Evolutionary conservation across 2,888 invertebrate genomes (phyloP), one percentile per base, ranked within the genome.

Genomic region (Sthenelais limicola): DNA sequence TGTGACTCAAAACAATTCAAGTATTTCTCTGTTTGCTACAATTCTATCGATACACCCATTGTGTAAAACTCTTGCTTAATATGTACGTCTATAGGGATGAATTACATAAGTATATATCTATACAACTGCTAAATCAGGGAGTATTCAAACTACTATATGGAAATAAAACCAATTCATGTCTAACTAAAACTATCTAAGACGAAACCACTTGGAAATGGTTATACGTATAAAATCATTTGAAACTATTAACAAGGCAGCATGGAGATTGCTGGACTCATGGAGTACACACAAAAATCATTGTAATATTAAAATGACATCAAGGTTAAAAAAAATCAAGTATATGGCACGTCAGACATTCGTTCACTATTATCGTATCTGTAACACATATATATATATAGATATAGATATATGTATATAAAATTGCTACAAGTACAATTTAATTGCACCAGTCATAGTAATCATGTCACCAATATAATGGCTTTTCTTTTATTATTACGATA

Each of bases 1-100:
- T 62, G 62, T 62, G 62, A 62, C 62, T 62, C 62, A 62, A 62
- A 62, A 62, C 62, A 62, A 62, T 62, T 62, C 62, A 62, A 62
- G 62, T 62, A 62, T 62, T 62, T 62, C 43, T 43, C 62, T 62
- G 62, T 62, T 62, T 62, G 62, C 62, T 62, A 62, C 62, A 38
- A 18, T 38, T 62, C 62, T 56, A 56, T n/a, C n/a, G 18, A 56
- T 56, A 56, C 56, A 56, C 56, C 56, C 52, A 32, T 12, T 15
- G 18, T 28, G 30, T n/a, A n/a, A 56, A 32, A 21, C 56, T 56
- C 38, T 62, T 62, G n/a, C n/a, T n/a, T n/a, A n/a, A n/a, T n/a
- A 38, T 24, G 35, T 62, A 62, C 43, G 62, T 62, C 24, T 62
- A 21, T 62, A 62, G 35, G 38, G 35, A 62, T 62, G 62, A 62